These are phyloP conservation scores for Hyperoodon ampullatus DNA, from an alignment of 2,113 vertebrate species.

Conservation along the genomic window DNA sequence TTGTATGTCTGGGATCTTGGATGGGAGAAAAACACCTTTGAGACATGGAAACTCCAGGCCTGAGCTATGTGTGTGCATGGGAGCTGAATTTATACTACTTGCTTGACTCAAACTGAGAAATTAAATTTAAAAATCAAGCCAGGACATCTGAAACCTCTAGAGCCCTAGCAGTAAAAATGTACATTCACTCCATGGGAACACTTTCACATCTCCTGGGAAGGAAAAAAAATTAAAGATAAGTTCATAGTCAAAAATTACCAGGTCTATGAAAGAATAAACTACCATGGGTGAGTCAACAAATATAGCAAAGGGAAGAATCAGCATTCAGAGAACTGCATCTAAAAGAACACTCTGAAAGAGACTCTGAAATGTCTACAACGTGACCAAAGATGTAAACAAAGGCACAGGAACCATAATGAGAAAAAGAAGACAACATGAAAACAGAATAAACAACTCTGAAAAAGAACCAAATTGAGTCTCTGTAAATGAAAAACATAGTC, in stretches of 20 bases:
- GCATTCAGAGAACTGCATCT: not conserved
- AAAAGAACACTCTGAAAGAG: not conserved
- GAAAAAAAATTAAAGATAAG: not conserved
- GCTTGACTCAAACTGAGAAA: not conserved
- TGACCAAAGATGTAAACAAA: not conserved
- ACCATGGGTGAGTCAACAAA: not conserved
- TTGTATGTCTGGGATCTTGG: not conserved
- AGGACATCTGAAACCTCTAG: not conserved
- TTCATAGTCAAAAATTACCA: slow-evolving; percentile 3
- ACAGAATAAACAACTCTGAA: not conserved
- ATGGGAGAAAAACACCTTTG: not conserved
- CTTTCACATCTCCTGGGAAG: not conserved
- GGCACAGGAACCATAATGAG: not conserved
- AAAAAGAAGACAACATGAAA: not conserved
- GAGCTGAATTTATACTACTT: not conserved
- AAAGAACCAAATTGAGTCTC: not conserved
- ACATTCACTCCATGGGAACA: not conserved
- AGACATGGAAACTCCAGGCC: not conserved
- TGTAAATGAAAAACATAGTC: not conserved
- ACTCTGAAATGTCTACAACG: not conserved
- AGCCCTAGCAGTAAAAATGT: not conserved
- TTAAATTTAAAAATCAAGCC: not conserved
- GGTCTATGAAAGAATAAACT: not conserved
- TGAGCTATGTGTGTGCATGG: not conserved
- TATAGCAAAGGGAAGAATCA: not conserved